phyloP scores from a whole-genome alignment of 2,797 vertebrate genomes.

The Toxotes lorentzi region DNA sequence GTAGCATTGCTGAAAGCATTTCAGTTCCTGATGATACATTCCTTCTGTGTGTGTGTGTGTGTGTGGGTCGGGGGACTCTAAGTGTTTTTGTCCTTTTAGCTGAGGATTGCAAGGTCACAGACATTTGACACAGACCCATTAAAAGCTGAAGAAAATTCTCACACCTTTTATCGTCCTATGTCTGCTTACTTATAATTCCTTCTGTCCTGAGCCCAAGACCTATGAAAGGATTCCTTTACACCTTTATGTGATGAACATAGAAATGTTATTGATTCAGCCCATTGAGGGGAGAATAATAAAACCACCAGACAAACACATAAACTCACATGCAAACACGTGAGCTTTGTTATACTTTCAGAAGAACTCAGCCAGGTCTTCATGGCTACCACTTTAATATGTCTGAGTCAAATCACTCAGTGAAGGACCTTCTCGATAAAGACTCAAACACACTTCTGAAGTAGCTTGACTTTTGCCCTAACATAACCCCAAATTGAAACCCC shows the following conservation, averaged over 20 bases:
- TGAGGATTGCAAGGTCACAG: conserved; percentile 38
- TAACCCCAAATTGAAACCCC: background rate
- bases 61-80: conserved; percentile 20
- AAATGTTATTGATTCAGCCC: conserved; percentile 21
- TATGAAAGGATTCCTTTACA: conserved; percentile 26
- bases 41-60: background rate
- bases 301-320: background rate
- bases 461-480: background rate
- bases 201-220: conserved; percentile 16
- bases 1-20: conserved; percentile 14
- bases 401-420: background rate
- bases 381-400: conserved; percentile 11
- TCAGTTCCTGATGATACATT: conserved; percentile 20
- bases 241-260: conserved; percentile 7
- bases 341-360: background rate
- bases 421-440: background rate
- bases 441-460: conserved; percentile 1
- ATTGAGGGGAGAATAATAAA: conserved; percentile 4
- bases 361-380: background rate
- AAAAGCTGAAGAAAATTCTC: conserved; percentile 32
- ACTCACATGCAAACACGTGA: background rate
- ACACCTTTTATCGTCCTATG: conserved; percentile 11
- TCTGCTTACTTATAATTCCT: conserved; percentile 25
- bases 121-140: conserved; percentile 41
- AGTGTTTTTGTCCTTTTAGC: conserved; percentile 37